Percentiles rank a stretch among this genome's conserved stretches.
Evolutionary conservation across 2,888 invertebrate species (phyloP).

Genomic region (Morpho deidamia): DNA sequence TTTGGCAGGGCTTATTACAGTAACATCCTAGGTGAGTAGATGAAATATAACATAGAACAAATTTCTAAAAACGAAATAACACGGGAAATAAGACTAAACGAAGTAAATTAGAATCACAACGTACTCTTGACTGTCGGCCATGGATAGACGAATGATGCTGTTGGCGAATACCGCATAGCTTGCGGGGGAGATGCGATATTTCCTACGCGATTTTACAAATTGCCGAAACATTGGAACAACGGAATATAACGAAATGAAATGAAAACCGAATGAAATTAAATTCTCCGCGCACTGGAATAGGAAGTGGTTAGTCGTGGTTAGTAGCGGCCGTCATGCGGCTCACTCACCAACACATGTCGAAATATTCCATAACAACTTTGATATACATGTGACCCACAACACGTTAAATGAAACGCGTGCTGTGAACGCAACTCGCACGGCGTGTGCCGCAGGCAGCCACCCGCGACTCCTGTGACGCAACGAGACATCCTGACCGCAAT

Average conservation of each 20-base stretch:
- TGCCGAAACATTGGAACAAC: slow-evolving; percentile 26
- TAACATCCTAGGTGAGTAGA: too few species aligned
- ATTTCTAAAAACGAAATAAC: too few species aligned
- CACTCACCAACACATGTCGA: slow-evolving; percentile 74
- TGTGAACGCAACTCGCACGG: slow-evolving; percentile 33
- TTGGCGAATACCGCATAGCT: slow-evolving; percentile 12
- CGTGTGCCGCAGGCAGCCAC: slow-evolving; percentile 30
- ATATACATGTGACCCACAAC: slow-evolving; percentile 28
- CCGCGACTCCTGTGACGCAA: slow-evolving; percentile 34
- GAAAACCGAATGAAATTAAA: slow-evolving; percentile 39
- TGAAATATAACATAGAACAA: too few species aligned
- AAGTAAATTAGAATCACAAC: slow-evolving; percentile 20
- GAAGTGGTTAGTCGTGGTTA: slow-evolving; percentile 43
- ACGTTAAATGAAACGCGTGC: slow-evolving; percentile 30
- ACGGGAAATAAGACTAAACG: slow-evolving; percentile 2
- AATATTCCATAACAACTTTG: slow-evolving; percentile 53
- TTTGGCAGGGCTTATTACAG: too few species aligned
- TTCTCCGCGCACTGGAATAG: slow-evolving; percentile 21
- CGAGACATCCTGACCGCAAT: slow-evolving; percentile 43
- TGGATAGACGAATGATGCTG: slow-evolving; percentile 11
- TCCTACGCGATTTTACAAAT: slow-evolving; percentile 20
- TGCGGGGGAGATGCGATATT: slow-evolving; percentile 20
- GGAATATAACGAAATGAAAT: slow-evolving; percentile 32
- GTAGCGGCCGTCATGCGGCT: slow-evolving; percentile 35
- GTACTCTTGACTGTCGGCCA: not conserved